Percentiles rank a stretch among this genome's conserved stretches.
phyloP scores from a whole-genome alignment of 92 coral and sea anemone genomes.

The Phymanthus crucifer region DNA sequence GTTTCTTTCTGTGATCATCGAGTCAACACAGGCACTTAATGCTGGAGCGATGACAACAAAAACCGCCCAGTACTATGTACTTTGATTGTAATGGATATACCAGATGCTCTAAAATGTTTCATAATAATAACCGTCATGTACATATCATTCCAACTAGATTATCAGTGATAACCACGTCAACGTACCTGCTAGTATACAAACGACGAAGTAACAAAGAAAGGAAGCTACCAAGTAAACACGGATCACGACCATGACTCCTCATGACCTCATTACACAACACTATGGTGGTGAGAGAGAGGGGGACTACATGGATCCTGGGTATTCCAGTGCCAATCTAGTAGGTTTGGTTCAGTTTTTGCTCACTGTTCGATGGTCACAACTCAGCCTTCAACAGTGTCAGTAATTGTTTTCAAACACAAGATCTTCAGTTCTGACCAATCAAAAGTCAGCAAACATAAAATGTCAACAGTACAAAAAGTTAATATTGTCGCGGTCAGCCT shows the following conservation, averaged over 20 bases:
- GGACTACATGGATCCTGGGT: background rate
- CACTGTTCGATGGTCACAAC: background rate
- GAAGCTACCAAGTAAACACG: background rate
- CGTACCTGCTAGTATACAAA: background rate
- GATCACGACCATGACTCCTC: background rate
- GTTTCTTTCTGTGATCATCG: background rate
- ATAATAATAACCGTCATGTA: no score
- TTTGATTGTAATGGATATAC: background rate
- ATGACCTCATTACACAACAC: background rate
- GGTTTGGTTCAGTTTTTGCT: background rate
- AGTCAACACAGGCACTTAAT: background rate
- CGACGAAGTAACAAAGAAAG: background rate
- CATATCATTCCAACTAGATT: background rate
- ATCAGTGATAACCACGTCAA: background rate
- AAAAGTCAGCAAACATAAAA: background rate
- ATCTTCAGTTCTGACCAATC: background rate
- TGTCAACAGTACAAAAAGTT: background rate
- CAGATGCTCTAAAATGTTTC: no score
- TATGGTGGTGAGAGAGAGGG: background rate
- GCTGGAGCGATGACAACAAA: background rate
- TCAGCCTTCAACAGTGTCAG: constrained; percentile 2
- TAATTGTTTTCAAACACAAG: background rate
- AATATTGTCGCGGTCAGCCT: background rate
- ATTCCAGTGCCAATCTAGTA: background rate
- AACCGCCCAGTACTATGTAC: background rate